phyloP scores from a whole-genome alignment of 2,113 vertebrate species.

The Origma solitaria region DNA sequence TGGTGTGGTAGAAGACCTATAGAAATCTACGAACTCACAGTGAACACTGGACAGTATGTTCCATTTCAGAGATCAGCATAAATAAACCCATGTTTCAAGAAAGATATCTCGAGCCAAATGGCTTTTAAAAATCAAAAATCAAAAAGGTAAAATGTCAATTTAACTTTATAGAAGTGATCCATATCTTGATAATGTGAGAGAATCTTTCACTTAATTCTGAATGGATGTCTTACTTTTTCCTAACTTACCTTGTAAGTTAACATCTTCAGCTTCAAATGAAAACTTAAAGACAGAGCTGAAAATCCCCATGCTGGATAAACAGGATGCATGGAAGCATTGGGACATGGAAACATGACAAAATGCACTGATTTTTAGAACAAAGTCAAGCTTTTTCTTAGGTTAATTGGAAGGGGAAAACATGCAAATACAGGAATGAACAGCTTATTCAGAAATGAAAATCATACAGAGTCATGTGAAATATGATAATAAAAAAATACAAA shows the following conservation, averaged over 20 bases:
- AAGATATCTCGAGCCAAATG: not conserved
- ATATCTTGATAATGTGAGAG: not conserved
- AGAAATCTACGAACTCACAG: not conserved
- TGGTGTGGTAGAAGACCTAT: not conserved
- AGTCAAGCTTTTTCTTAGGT: constrained; percentile 63
- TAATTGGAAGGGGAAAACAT: constrained; percentile 57
- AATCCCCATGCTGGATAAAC: constrained; percentile 77
- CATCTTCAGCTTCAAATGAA: constrained; percentile 73
- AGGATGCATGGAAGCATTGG: constrained; percentile 73
- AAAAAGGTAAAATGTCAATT: not conserved
- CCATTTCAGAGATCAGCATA: not conserved
- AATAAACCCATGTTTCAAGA: not conserved
- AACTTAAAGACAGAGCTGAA: constrained; percentile 79
- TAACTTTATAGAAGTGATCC: constrained; percentile 12
- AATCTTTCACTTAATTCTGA: constrained; percentile 33
- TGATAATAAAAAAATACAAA: constrained; percentile 44
- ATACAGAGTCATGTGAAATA: constrained; percentile 29
- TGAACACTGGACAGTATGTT: not conserved
- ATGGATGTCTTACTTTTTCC: not conserved
- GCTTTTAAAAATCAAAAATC: not conserved
- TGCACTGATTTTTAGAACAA: constrained; percentile 70
- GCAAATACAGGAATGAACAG: constrained; percentile 50
- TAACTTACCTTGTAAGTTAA: constrained; percentile 77
- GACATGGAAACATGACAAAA: constrained; percentile 75
- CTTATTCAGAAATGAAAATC: constrained; percentile 53